A percentile compares a stretch with the other conserved stretches of the same genome.
Conservation (phyloP, 2,888 invertebrate genomes). For the Aporophyla nigra region DNA sequence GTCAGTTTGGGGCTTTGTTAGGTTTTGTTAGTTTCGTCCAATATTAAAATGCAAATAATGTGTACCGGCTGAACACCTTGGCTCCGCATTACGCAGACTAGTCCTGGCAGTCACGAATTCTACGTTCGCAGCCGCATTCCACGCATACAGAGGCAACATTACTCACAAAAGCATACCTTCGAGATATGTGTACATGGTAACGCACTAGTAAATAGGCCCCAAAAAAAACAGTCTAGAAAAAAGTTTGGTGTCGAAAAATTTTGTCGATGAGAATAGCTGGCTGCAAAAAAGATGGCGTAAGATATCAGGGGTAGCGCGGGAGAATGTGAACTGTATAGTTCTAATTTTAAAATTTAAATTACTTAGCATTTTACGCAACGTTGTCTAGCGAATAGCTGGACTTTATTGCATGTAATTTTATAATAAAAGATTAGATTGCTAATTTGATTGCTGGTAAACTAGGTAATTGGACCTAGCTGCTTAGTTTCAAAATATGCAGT, state of each 20-base stretch:
- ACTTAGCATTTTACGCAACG: constrained; percentile 8
- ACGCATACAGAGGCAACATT: constrained; percentile 50
- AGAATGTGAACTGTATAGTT: constrained; percentile 18
- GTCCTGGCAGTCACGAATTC: constrained; percentile 74
- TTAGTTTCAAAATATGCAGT: constrained; percentile 26
- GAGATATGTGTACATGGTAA: constrained; percentile 3
- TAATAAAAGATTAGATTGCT: constrained; percentile 32
- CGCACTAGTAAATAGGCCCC: not conserved
- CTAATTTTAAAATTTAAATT: constrained; percentile 30
- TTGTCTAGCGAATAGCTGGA: constrained; percentile 6
- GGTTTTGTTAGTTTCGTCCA: constrained; percentile 28
- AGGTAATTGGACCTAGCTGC: constrained; percentile 4
- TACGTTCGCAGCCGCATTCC: constrained; percentile 77
- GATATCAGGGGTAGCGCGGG: not conserved
- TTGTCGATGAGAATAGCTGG: too few species aligned
- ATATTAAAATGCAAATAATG: constrained; percentile 62
- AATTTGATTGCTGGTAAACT: constrained; percentile 25
- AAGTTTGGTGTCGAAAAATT: not conserved
- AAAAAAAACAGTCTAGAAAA: constrained; percentile 1
- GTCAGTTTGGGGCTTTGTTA: too few species aligned
- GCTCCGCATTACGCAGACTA: constrained; percentile 73
- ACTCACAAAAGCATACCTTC: constrained; percentile 46
- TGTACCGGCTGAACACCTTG: constrained; percentile 58
- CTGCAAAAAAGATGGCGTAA: constrained; percentile 20
- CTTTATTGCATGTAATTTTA: constrained; percentile 22